Evolutionary conservation across 2,113 vertebrate species (phyloP), one percentile per base, ranked within the genome.

Genomic region (Neofelis nebulosa): DNA sequence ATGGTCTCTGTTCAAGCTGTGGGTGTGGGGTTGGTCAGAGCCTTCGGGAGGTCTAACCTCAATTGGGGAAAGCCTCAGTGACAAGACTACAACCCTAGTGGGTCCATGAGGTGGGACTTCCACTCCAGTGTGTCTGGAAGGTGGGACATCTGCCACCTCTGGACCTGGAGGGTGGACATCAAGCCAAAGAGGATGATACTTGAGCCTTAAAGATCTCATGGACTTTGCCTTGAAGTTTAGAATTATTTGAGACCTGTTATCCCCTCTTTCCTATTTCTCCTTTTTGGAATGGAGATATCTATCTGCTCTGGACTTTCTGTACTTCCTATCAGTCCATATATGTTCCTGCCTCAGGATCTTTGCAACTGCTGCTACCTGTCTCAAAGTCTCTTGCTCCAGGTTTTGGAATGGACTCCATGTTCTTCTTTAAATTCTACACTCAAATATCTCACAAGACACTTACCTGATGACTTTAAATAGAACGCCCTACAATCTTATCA

Each of bases 381-480:
- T 95, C 57, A 19, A 89, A 36, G 27, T 50, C 7, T 36, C 41
- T 8, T 48, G 3, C 31, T 12, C 16, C 19, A 21, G 4, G 4
- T 55, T 38, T 66, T 31, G 25, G 71, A 68, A 94, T 27, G 38
- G 66, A 36, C 29, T 36, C 1, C 16, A 13, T 33, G 85, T 71
- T 55, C 41, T 61, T 95, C 31, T 83, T 79, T 61, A 55, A 90
- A 66, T 50, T 84, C 52, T 63, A 19, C 71, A 8, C 65, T 78
- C 84, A 61, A 45, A 52, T 16, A 85, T 68, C 63, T 95, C 71
- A 87, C 33, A 78, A 89, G 87, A 55, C 13, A 95, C 8, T 36
- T 91, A n/a, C 41, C 33, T 86, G 52, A 80, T 36, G 29, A n/a
- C 23, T 5, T 19, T 57, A 69, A 91, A 57, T 4, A 84, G 52